Evolutionary conservation across 2,113 vertebrate genomes (phyloP), one percentile per base, ranked within the genome.

Genomic region (Leptobrachium ailaonicum): DNA sequence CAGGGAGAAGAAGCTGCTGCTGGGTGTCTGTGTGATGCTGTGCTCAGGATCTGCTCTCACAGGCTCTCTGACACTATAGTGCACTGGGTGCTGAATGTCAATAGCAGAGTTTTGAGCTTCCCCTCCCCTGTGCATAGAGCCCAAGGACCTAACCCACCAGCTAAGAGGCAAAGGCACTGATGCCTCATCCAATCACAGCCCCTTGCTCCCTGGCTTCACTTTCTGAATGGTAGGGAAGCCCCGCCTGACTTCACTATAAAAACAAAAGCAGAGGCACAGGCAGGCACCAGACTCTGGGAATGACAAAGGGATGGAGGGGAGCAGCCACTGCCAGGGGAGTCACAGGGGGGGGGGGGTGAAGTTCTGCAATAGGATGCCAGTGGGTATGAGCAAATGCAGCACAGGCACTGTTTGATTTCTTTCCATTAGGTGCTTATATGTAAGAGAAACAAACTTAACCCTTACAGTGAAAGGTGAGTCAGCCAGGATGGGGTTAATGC

Each of bases 141-240:
- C 70, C 45, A 58, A 13, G 66, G 64, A 75, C 64, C 66, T 56
- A 68, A 62, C 79, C 71, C 79, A 75, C 79, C 72, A 81, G 75
- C 66, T 71, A 80, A 45, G 13, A 41, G 11, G 64, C 47, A 10
- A 74, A n/a, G 63, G 78, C 50, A 80, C 78, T 64, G 41, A 68
- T 4, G 63, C 10, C 64, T 68, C 63, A 73, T 20, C 78, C 79
- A 81, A 80, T 74, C 71, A 13, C 58, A 6, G 71, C 40, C 63
- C 45, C 7, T 32, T 32, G 4, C 41, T 75, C 64, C 75, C 64
- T 63, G 45, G 14, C 41, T 63, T 69, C 64, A 75, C 79, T 81
- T 81, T 81, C 71, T 75, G 72, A 81, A 81, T 81, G 79, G 79
- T 81, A 81, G 3, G 4, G n/a, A 81, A 60, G 66, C 72, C 79